Conservation (phyloP, 1,140 invertebrate species). For the Samia ricini region DNA sequence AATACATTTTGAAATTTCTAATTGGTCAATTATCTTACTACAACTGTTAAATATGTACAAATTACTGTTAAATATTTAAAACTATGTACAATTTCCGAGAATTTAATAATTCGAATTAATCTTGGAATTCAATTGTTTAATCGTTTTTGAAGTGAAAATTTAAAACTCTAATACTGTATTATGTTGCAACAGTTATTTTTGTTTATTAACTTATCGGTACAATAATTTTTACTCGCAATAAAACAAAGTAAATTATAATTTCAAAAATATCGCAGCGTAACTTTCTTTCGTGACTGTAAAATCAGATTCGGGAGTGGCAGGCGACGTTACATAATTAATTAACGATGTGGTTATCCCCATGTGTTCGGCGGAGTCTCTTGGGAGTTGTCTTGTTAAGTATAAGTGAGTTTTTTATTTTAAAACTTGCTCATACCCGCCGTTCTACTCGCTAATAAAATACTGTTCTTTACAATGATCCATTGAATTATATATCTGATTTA, state of each 20-base stretch:
- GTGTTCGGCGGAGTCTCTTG: not conserved
- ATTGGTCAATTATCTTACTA: no score
- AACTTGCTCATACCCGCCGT: no score
- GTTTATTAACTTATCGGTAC: not conserved
- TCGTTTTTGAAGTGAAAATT: no score
- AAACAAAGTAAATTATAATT: not conserved
- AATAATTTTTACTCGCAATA: not conserved
- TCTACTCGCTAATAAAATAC: no score
- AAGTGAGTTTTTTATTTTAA: not conserved
- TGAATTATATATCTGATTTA: no score
- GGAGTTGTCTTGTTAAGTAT: not conserved
- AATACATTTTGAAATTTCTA: no score
- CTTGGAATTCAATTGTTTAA: no score
- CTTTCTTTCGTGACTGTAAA: constrained; percentile 11
- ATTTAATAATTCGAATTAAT: not conserved
- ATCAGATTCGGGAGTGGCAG: constrained; percentile 5
- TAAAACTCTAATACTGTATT: not conserved
- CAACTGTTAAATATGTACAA: no score
- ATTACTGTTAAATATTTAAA: no score
- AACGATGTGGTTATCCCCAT: not conserved
- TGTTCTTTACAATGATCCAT: no score
- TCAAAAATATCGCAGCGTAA: not conserved
- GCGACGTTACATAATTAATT: not conserved
- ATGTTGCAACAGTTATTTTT: not conserved
- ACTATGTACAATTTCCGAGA: no score